These are phyloP conservation scores for Hoplostethus mediterraneus DNA, from an alignment of 2,797 vertebrate species.

Conservation along the genomic window DNA sequence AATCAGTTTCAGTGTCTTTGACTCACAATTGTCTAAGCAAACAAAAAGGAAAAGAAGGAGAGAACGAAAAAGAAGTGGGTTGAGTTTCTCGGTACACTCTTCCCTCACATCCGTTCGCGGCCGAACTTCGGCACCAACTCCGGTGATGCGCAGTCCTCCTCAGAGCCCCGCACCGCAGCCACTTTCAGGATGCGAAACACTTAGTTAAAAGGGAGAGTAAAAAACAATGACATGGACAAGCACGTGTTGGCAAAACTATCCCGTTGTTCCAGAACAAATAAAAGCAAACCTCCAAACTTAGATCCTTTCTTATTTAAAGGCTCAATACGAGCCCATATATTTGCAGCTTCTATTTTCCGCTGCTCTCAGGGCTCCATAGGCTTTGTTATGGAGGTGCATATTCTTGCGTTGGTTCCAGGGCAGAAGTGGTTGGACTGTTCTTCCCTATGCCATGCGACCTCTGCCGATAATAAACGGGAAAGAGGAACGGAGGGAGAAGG, in stretches of 20 bases:
- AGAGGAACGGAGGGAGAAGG: constrained; percentile 79
- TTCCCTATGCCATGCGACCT: constrained; percentile 89
- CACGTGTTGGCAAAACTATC: constrained; percentile 78
- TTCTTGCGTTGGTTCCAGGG: constrained; percentile 83
- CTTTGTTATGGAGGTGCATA: constrained; percentile 84
- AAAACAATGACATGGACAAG: constrained; percentile 52
- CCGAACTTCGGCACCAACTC: constrained; percentile 82
- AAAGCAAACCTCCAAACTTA: constrained; percentile 71
- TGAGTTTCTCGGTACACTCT: constrained; percentile 79
- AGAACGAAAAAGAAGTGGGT: constrained; percentile 72
- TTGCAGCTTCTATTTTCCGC: constrained; percentile 51
- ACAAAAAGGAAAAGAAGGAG: constrained; percentile 64
- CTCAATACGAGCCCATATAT: constrained; percentile 36
- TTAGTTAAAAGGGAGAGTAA: constrained; percentile 43
- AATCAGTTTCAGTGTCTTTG: constrained; percentile 85
- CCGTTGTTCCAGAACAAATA: constrained; percentile 62
- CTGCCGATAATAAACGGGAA: constrained; percentile 88
- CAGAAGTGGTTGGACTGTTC: constrained; percentile 78
- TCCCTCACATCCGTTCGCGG: constrained; percentile 84
- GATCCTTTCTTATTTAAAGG: constrained; percentile 55
- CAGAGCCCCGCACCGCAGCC: constrained; percentile 49
- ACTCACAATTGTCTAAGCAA: constrained; percentile 83
- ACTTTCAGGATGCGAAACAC: constrained; percentile 58
- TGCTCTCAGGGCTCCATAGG: constrained; percentile 75
- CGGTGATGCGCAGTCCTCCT: constrained; percentile 78